A percentile compares a stretch with the other conserved stretches of the same genome.
Evolutionary conservation across 2,113 vertebrate genomes (phyloP).

Genomic region (Bubo bubo): DNA sequence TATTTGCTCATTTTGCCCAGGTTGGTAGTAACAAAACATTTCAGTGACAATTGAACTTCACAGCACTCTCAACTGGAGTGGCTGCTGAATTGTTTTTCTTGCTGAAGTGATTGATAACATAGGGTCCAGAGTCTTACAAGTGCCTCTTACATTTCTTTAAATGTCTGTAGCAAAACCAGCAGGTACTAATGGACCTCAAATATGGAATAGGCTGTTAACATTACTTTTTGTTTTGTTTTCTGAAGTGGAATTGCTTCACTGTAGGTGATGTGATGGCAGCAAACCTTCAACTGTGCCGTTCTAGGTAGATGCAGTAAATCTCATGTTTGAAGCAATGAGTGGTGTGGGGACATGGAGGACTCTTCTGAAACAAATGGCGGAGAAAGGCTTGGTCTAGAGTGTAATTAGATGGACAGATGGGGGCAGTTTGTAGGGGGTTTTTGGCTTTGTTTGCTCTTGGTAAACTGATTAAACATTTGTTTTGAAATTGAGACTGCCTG

Average conservation of each 20-base stretch:
- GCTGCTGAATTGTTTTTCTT: conserved; percentile 31
- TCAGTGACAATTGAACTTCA: conserved; percentile 20
- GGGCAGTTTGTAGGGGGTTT: background rate
- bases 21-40: conserved; percentile 39
- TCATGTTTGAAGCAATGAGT: background rate
- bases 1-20: conserved; percentile 38
- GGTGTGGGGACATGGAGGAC: background rate
- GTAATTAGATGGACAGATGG: background rate
- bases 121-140: background rate
- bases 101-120: conserved; percentile 11
- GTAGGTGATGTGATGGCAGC: background rate
- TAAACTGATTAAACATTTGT: background rate
- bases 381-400: background rate
- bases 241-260: background rate
- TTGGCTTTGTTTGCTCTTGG: background rate
- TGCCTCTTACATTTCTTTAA: background rate
- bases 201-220: background rate
- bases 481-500: background rate
- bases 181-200: background rate
- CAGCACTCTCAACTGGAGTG: background rate
- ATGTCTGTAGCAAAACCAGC: background rate
- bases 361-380: background rate
- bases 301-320: background rate
- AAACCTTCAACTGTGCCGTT: background rate
- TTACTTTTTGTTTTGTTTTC: too few species aligned